Evolutionary conservation across 1,140 invertebrate genomes (phyloP).

Genomic region (Alviniconcha marisindica): DNA sequence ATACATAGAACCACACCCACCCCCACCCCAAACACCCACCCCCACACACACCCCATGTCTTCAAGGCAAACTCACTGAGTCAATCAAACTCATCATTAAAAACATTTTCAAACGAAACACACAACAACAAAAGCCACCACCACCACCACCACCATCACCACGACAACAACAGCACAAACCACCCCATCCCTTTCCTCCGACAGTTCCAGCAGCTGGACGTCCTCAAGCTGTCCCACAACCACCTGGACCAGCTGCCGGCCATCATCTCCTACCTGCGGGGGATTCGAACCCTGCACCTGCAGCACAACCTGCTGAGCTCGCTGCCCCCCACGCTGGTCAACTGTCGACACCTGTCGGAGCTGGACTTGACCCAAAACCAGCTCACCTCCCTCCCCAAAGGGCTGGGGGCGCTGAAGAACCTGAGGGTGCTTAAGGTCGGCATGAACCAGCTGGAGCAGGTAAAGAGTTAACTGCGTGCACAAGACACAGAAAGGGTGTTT

Average conservation of each 20-base stretch:
- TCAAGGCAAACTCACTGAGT: too few species aligned
- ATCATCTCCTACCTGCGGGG: slow-evolving; percentile 62
- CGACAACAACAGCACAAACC: too few species aligned
- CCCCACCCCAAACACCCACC: too few species aligned
- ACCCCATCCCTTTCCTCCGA: neutral
- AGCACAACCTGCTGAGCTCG: slow-evolving; percentile 61
- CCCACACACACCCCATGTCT: too few species aligned
- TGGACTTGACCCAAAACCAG: slow-evolving; percentile 68
- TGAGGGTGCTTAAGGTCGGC: slow-evolving; percentile 62
- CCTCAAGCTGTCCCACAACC: slow-evolving; percentile 67
- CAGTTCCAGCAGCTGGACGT: slow-evolving; percentile 64
- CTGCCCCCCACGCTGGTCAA: slow-evolving; percentile 70
- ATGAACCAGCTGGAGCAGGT: slow-evolving; percentile 69
- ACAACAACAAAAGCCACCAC: too few species aligned
- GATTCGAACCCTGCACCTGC: slow-evolving; percentile 60
- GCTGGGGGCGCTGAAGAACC: slow-evolving; percentile 56
- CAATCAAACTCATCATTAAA: too few species aligned
- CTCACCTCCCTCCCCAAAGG: slow-evolving; percentile 61
- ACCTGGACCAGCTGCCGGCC: slow-evolving; percentile 60
- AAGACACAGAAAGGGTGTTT: too few species aligned
- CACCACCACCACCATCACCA: too few species aligned
- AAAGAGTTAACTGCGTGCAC: too few species aligned
- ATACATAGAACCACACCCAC: too few species aligned
- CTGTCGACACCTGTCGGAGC: slow-evolving; percentile 62
- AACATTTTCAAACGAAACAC: too few species aligned